Conservation (phyloP, 2,888 invertebrate species). For the Anarsia innoxiella region DNA sequence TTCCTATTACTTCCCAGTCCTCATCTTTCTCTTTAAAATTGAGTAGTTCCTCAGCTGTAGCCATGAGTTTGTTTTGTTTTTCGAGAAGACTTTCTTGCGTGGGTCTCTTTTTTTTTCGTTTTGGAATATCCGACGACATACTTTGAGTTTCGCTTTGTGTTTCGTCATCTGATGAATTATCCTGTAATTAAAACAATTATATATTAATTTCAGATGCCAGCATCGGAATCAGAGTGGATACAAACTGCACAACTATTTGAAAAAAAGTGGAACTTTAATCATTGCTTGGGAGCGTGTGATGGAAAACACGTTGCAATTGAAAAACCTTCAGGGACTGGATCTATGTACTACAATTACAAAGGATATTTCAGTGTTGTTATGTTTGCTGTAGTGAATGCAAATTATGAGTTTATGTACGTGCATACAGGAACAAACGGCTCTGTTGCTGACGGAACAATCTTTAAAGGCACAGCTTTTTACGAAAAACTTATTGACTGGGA, state of each 20-base stretch:
- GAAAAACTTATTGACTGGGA: not conserved
- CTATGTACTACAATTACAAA: conserved; percentile 15
- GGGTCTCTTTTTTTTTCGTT: too few species aligned
- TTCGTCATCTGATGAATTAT: too few species aligned
- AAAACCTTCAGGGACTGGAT: conserved; percentile 15
- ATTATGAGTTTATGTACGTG: too few species aligned
- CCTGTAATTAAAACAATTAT: too few species aligned
- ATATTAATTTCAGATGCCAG: conserved; percentile 16
- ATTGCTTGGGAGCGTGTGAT: conserved; percentile 14
- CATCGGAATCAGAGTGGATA: conserved; percentile 21
- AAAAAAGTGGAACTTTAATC: conserved; percentile 19
- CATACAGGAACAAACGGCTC: not conserved
- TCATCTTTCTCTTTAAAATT: too few species aligned
- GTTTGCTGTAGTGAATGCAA: conserved; percentile 9
- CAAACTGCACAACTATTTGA: conserved; percentile 21
- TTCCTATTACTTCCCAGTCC: too few species aligned
- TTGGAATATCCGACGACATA: too few species aligned
- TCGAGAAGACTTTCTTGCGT: too few species aligned
- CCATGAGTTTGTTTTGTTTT: too few species aligned
- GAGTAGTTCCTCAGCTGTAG: too few species aligned
- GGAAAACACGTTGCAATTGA: conserved; percentile 15
- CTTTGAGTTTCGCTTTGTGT: too few species aligned
- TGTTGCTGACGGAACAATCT: conserved; percentile 1
- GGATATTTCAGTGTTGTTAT: conserved; percentile 13
- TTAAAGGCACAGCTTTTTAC: not conserved